These are phyloP conservation scores for Antheraea yamamai DNA, from an alignment of 2,888 invertebrate genomes.

Conservation along the genomic window DNA sequence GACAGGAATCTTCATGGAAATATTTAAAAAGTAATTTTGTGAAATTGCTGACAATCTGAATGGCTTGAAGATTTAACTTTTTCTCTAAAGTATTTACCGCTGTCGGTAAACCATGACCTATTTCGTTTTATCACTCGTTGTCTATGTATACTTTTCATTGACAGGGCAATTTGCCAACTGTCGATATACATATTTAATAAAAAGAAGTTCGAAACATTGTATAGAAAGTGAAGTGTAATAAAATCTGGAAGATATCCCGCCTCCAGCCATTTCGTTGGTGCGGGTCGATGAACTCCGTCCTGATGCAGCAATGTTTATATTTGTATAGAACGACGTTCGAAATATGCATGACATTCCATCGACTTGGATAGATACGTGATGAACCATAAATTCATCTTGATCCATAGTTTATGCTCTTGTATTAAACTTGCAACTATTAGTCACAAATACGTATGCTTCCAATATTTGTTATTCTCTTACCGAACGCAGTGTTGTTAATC, in stretches of 20 bases:
- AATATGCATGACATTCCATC: constrained; percentile 24
- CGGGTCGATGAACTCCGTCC: constrained; percentile 51
- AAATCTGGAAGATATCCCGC: constrained; percentile 38
- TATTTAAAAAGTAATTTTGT: not conserved
- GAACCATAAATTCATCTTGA: not conserved
- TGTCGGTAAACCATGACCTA: constrained; percentile 10
- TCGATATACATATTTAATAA: constrained; percentile 13
- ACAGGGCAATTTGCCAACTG: constrained; percentile 19
- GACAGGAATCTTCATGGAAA: not conserved
- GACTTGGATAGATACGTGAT: not conserved
- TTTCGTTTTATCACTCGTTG: constrained; percentile 1
- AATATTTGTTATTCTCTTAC: not conserved
- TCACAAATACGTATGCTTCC: not conserved
- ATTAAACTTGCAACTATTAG: not conserved
- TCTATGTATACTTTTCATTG: not conserved
- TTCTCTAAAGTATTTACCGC: not conserved
- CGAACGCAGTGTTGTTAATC: not conserved
- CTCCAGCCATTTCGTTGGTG: constrained; percentile 26
- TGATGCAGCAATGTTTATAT: constrained; percentile 45
- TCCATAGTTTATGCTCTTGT: not conserved
- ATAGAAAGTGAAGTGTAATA: constrained; percentile 35
- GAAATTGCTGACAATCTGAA: not conserved
- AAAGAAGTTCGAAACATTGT: constrained; percentile 30
- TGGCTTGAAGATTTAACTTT: not conserved
- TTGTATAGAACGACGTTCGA: constrained; percentile 36